Conservation (phyloP, 1,140 invertebrate genomes). For the Arion vulgaris region DNA sequence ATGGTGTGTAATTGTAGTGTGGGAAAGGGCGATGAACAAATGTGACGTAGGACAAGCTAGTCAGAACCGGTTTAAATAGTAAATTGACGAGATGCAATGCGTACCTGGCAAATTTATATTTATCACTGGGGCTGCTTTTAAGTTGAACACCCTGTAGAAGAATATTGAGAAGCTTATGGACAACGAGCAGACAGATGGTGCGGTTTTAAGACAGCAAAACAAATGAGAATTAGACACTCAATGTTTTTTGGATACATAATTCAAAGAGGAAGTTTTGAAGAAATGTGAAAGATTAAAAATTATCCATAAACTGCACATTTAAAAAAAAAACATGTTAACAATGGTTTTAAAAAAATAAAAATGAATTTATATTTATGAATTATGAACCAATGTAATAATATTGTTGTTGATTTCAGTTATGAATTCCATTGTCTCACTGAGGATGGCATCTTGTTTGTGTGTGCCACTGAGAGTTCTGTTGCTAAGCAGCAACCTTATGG, state of each 20-base stretch:
- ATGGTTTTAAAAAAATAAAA: background rate
- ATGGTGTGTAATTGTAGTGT: no score
- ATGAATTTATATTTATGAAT: background rate
- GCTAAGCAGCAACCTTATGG: constrained; percentile 67
- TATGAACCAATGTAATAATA: background rate
- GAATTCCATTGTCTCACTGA: constrained; percentile 70
- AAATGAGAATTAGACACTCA: background rate
- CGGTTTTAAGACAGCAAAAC: no score
- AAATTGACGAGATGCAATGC: no score
- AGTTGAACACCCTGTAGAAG: no score
- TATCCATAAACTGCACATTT: background rate
- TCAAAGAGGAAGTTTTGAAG: background rate
- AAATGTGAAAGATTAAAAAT: background rate
- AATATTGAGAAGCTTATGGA: no score
- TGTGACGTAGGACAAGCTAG: no score
- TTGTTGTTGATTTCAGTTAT: constrained; percentile 58
- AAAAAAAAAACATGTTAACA: background rate
- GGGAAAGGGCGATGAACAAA: no score
- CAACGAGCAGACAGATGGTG: no score
- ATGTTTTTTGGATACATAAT: background rate
- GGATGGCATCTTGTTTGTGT: constrained; percentile 70
- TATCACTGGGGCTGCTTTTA: no score
- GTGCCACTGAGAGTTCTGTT: constrained; percentile 64
- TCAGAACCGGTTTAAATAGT: no score
- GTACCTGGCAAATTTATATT: no score